Base-by-base conservation (phyloP, 2,113 vertebrate species). In the Clupea harengus region DNA sequence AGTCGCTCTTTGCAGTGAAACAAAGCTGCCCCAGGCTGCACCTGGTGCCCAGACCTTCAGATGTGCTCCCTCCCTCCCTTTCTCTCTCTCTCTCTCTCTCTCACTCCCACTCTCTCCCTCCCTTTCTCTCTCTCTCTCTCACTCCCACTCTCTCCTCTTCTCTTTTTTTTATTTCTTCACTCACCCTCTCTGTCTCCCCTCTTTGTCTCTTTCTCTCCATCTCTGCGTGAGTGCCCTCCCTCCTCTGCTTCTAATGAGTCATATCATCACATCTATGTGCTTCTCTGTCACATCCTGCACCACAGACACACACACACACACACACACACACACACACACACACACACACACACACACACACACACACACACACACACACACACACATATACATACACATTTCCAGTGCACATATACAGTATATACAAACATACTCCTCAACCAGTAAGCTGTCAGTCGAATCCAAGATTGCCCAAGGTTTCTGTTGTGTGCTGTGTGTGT, bases 401-500 rank as follows among this genome's bases (percentile, higher is more conserved):
- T 39, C 1, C 39, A 1, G 4, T 54, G 52, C 52, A 54, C 52
- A 54, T 54, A 64, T 8, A 64, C 20, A 64, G 57, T n/a, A 64
- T 7, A 60, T 22, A 64, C 57, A 64, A 64, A 64, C 57, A 22
- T 4, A 22, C 22, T 64, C 20, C 57, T 54, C 52, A 18, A 18
- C 13, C 52, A 15, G 52, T 54, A 0, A 52, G 50, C 13, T 15
- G 11, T 13, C 50, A 52, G 50, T 52, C 9, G 50, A 52, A 52
- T 47, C 45, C 50, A 52, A 54, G 22, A n/a, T 64, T 20, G 57
- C 9, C 6, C 57, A n/a, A 64, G 57, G 57, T 64, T n/a, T 64
- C 72, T 44, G 72, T n/a, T 22, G 4, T 46, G 13, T 82, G 50
- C 52, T 44, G 64, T 86, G 75, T 67, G 45, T 83, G 84, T 85